A percentile compares a stretch with the other conserved stretches of the same genome.
Evolutionary conservation across 1,140 invertebrate species (phyloP).

Genomic region (Proales similis): DNA sequence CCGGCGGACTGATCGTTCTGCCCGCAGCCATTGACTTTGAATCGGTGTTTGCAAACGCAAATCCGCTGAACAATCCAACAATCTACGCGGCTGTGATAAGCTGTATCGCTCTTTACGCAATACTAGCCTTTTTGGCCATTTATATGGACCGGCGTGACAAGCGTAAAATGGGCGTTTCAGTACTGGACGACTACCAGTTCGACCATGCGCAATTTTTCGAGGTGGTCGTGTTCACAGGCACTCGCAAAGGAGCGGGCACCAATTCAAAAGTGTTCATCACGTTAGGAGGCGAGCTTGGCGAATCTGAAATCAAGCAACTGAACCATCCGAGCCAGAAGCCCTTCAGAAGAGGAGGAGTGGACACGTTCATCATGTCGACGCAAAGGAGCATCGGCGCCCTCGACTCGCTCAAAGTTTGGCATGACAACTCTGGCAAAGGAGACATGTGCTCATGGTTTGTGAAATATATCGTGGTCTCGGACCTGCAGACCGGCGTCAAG

Average conservation of each 20-base stretch:
- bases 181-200: conserved; percentile 55
- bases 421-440: conserved; percentile 58
- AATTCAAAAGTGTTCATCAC: conserved; percentile 50
- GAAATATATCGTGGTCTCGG: conserved; percentile 54
- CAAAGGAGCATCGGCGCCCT: conserved; percentile 55
- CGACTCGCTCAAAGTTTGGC: conserved; percentile 57
- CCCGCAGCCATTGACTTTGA: conserved; percentile 54
- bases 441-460: conserved; percentile 56
- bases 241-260: conserved; percentile 53
- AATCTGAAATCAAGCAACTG: conserved; percentile 8
- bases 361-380: conserved; percentile 55
- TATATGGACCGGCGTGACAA: conserved; percentile 55
- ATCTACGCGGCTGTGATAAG: conserved; percentile 57
- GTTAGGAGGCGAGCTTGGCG: conserved; percentile 32
- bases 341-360: conserved; percentile 44
- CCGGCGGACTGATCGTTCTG: conserved; percentile 49
- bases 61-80: conserved; percentile 58
- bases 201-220: conserved; percentile 56
- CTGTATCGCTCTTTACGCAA: conserved; percentile 52
- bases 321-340: conserved; percentile 34
- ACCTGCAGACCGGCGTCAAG: conserved; percentile 56
- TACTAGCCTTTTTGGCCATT: conserved; percentile 49
- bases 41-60: conserved; percentile 51
- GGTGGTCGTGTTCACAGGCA: conserved; percentile 56
- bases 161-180: conserved; percentile 54